Conservation (phyloP, 2,888 invertebrate species). For the Melangyna quadrimaculata region DNA sequence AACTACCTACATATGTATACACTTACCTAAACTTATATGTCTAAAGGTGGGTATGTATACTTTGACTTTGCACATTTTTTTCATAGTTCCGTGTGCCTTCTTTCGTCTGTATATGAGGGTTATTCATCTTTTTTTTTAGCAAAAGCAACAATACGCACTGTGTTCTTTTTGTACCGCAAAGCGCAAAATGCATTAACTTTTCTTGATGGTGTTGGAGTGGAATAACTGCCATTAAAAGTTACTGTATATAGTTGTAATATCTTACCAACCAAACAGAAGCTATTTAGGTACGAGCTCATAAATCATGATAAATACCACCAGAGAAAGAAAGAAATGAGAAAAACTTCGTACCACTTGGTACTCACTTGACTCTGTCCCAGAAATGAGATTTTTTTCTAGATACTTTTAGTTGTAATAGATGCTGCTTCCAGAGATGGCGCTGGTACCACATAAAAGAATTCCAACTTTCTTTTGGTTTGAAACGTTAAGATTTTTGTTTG, state of each 20-base stretch:
- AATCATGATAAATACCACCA: conserved; percentile 12
- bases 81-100: conserved; percentile 12
- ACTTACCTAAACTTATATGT: not conserved
- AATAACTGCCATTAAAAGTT: not conserved
- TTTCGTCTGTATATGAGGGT: not conserved
- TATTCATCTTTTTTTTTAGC: conserved; percentile 22
- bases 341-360: conserved; percentile 4
- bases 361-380: not conserved
- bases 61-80: conserved; percentile 1
- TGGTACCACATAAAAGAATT: not conserved
- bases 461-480: not conserved
- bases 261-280: not conserved
- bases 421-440: not conserved
- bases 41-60: not conserved
- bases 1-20: not conserved
- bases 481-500: too few relatives aligned
- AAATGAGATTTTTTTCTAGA: not conserved
- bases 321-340: not conserved
- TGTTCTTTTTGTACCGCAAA: not conserved
- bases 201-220: not conserved
- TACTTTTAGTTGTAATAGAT: not conserved
- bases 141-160: conserved; percentile 29
- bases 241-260: not conserved
- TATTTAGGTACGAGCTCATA: not conserved
- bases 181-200: not conserved